These are phyloP conservation scores for Aldrovandia affinis DNA, from an alignment of 2,797 vertebrate species.

Conservation along the genomic window DNA sequence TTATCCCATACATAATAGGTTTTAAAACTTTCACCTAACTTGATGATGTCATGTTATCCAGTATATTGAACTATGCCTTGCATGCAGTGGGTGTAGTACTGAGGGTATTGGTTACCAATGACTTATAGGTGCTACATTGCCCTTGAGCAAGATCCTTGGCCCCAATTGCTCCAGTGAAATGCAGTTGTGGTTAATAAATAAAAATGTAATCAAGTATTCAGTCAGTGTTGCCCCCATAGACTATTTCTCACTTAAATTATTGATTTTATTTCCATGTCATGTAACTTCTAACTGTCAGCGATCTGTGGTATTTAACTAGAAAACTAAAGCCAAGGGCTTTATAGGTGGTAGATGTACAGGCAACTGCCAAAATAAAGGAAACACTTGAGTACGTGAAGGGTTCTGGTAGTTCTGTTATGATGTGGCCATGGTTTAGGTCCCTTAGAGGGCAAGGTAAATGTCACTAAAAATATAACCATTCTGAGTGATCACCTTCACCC, in stretches of 20 bases:
- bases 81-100: background rate
- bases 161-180: background rate
- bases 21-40: background rate
- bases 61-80: background rate
- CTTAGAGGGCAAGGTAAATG: too few relatives aligned
- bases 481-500: too few relatives aligned
- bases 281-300: too few relatives aligned
- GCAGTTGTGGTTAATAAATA: too few relatives aligned
- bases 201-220: too few relatives aligned
- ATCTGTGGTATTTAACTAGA: background rate
- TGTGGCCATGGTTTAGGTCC: too few relatives aligned
- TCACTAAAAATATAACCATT: too few relatives aligned
- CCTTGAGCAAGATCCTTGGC: background rate
- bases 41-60: background rate
- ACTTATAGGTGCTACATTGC: background rate
- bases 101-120: background rate
- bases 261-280: background rate
- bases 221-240: too few relatives aligned
- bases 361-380: too few relatives aligned
- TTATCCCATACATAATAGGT: background rate
- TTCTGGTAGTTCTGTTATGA: too few relatives aligned
- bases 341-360: background rate
- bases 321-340: background rate
- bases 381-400: too few relatives aligned
- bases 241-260: background rate